Base-by-base conservation (phyloP, 2,797 vertebrate genomes). In the Peromyscus melanophrys region DNA sequence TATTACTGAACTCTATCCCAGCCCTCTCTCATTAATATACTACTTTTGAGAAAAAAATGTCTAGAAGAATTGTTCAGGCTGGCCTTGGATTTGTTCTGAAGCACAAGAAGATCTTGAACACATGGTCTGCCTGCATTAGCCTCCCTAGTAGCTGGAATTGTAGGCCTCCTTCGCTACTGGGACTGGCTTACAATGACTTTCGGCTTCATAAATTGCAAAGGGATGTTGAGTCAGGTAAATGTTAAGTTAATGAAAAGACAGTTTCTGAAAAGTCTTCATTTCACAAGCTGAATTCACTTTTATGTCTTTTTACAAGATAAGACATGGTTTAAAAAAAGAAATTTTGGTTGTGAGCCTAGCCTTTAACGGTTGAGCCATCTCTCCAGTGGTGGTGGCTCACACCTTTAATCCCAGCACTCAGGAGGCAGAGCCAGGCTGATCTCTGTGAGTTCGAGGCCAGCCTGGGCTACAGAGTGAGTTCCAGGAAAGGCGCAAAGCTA, bases 231-330 rank as follows among this genome's bases (percentile, higher is more conserved):
- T 87, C 55, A 76, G 85, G 21, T 34, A 46, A 61, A 17, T 37
- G 69, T 84, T 16, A 2, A 43, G n/a, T 78, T 31, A 87, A 49
- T 14, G 43, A 85, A 29, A 11, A 37, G 67, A 29, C 49, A 34
- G 65, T 94, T 88, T 92, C 81, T 63, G n/a, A 95, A 86, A 63
- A 92, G 31, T 4, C 29, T 83, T 27, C 34, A 96, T 16, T 43
- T 92, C n/a, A 19, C 23, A n/a, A 77, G 49, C 76, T 16, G 55
- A 87, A 69, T 7, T 46, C 46, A 57, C 55, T 78, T 93, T 55
- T 71, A 10, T 73, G 25, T 75, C 43, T 86, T 31, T 46, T 80
- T 43, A 55, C 63, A 80, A 87, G 34, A 37, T 59, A 49, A 31
- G 37, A 59, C 13, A 87, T 71, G 8, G 25, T 76, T 86, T 82